These are phyloP conservation scores for Sebastes steindachneri DNA, from an alignment of 2,797 vertebrate genomes.

Conservation along the genomic window DNA sequence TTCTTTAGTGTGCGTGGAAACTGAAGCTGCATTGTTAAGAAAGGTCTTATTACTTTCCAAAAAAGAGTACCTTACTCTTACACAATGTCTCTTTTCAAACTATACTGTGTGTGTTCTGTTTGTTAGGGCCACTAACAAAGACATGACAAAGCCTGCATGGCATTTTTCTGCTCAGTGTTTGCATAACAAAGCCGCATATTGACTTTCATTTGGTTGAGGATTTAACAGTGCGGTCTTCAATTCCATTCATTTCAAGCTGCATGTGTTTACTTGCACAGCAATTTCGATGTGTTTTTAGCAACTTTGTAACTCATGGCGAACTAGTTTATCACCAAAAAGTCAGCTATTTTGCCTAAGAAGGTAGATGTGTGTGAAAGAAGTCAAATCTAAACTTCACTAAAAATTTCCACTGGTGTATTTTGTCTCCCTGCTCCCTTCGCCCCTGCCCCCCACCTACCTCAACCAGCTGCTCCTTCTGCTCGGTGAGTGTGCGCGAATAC, in stretches of 20 bases:
- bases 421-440: not conserved
- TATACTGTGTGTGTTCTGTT: not conserved
- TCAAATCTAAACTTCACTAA: not conserved
- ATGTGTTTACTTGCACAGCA: not conserved
- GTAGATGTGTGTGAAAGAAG: not conserved
- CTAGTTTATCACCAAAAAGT: not conserved
- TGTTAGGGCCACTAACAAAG: not conserved
- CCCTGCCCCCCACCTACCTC: conserved; percentile 85
- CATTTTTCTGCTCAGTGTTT: conserved; percentile 11
- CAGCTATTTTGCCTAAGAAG: not conserved
- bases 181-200: conserved; percentile 6
- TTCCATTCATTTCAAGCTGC: not conserved
- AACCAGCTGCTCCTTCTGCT: conserved; percentile 96
- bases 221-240: not conserved
- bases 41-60: not conserved
- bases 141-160: not conserved
- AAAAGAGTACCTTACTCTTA: not conserved
- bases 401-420: not conserved
- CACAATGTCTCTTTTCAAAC: not conserved
- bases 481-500: conserved; percentile 91
- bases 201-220: conserved; percentile 3
- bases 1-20: not conserved
- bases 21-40: not conserved
- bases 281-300: not conserved
- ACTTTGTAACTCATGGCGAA: not conserved